Evolutionary conservation across 2,888 invertebrate genomes (phyloP), one percentile per base, ranked within the genome.

Genomic region (Drosophila ochracea): DNA sequence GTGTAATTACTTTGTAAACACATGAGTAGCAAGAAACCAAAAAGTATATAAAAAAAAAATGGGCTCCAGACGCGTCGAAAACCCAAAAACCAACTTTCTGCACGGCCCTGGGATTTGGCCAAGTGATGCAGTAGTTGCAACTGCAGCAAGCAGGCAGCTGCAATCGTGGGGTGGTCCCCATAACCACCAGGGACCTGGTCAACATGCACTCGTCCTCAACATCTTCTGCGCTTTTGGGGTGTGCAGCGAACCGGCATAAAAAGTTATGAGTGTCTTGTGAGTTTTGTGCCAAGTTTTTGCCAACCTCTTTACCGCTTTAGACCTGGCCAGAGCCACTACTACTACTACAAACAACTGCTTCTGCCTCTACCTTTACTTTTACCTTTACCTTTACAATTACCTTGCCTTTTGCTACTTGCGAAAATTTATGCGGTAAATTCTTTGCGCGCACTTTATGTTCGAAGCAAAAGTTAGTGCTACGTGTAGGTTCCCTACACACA

Each of bases 1-100:
- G 83, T 91, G 89, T 91, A 90, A 90, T 91, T 91, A 90, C 90
- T 91, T 90, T 91, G 90, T 91, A 90, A 91, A 91, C 90, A 90
- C 90, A 88, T 91, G 91, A 89, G 90, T 78, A 82, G 78, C 39
- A 78, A 69, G 47, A 25, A 47, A 21, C 47, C 21, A 21, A 68
- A 54, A 25, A 61, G 74, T 78, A 73, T 57, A 73, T 64, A 70
- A 57, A 64, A 61, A 77, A 78, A 67, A 53, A 53, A 67, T 30
- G 16, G 16, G 25, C 7, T 7, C 54, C 65, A 82, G 73, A 79
- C 73, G 71, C 76, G 69, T 68, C 70, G 71, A 70, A 75, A 80
- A 60, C 59, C 72, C 63, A 39, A 72, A 75, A 73, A 68, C 11
- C 30, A 69, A 73, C 62, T 83, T 76, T 50, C 43, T 52, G 72